phyloP scores from a whole-genome alignment of 1,140 invertebrate species.

The Pteromalus puparum region DNA sequence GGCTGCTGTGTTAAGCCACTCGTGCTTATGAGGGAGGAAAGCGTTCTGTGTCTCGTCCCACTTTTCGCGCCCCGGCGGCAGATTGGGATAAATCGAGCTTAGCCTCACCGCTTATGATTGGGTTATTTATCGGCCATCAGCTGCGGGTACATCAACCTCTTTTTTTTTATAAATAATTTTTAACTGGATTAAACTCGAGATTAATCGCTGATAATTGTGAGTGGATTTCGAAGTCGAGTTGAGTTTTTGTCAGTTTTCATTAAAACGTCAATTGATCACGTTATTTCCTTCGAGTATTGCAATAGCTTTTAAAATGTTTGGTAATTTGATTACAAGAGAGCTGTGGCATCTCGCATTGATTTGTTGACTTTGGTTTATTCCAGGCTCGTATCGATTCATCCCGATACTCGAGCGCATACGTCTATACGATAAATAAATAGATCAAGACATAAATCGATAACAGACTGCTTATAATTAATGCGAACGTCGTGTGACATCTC shows the following conservation, averaged over 20 bases:
- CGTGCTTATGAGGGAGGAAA: background rate
- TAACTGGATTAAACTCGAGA: background rate
- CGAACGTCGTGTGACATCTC: too few relatives aligned
- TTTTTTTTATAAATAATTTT: background rate
- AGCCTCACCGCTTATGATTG: too few relatives aligned
- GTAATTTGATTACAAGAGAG: too few relatives aligned
- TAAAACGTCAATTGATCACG: too few relatives aligned
- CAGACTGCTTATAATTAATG: too few relatives aligned
- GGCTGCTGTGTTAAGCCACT: slow-evolving; percentile 9
- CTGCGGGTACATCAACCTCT: too few relatives aligned
- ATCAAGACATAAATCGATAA: background rate
- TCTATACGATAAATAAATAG: background rate
- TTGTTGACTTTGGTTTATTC: too few relatives aligned
- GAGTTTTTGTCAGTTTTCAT: background rate
- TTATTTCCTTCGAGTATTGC: too few relatives aligned
- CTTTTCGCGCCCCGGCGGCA: background rate
- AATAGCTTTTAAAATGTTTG: too few relatives aligned
- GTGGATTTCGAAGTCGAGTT: background rate
- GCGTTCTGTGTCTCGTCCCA: background rate
- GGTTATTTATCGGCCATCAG: background rate
- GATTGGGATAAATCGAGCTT: slow-evolving; percentile 31
- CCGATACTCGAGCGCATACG: background rate
- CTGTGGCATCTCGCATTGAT: too few relatives aligned
- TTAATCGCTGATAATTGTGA: background rate
- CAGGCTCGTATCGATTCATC: background rate